A percentile compares a stretch with the other conserved stretches of the same genome.
phyloP scores from a whole-genome alignment of 1,140 invertebrate species.

The Nasonia longicornis region DNA sequence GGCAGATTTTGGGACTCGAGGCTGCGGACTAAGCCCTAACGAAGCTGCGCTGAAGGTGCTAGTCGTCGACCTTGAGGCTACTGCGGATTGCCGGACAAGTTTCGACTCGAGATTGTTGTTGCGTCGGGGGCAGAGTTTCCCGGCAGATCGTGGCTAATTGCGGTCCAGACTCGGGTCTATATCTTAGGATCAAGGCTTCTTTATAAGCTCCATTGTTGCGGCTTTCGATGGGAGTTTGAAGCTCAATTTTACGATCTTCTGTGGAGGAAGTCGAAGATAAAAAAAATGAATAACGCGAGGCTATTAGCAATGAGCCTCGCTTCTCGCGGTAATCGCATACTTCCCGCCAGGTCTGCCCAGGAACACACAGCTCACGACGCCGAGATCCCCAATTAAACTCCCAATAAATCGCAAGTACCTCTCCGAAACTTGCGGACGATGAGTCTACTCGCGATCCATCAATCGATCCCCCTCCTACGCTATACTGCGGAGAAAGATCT shows the following conservation, averaged over 20 bases:
- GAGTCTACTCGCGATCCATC: constrained; percentile 15
- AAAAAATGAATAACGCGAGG: not conserved
- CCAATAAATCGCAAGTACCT: constrained; percentile 2
- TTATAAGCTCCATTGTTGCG: too few relatives aligned
- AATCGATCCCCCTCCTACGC: not conserved
- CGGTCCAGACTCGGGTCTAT: too few relatives aligned
- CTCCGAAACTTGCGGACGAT: not conserved
- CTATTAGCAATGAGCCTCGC: not conserved
- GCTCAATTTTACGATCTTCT: too few relatives aligned
- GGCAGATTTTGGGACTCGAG: not conserved
- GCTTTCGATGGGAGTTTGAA: too few relatives aligned
- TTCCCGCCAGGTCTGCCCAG: not conserved
- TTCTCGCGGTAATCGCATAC: not conserved
- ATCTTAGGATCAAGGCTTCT: too few relatives aligned
- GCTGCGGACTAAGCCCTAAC: not conserved
- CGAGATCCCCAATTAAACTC: constrained; percentile 15
- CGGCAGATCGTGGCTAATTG: not conserved
- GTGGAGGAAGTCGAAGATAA: too few relatives aligned
- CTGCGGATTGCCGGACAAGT: not conserved
- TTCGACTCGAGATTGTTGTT: not conserved
- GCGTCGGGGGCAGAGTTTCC: not conserved
- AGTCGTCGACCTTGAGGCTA: constrained; percentile 9
- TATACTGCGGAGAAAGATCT: not conserved
- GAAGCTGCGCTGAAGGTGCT: not conserved
- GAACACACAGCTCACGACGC: not conserved